Conservation (phyloP, 1,140 invertebrate genomes). For the Drosophila ironensis region DNA sequence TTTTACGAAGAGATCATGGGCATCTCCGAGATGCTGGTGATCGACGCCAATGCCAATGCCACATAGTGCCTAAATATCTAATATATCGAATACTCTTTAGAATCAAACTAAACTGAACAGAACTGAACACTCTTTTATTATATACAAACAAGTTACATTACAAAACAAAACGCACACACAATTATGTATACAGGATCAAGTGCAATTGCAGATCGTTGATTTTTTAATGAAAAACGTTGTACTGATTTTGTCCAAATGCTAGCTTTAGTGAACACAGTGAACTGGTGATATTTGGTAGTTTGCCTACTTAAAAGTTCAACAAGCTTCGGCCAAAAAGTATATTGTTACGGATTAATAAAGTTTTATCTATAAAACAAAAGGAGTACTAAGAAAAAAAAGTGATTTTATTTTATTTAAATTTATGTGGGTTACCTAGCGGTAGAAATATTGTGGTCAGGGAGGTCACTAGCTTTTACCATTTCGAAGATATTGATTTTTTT, state of each 20-base stretch:
- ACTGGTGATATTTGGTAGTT: constrained; percentile 72
- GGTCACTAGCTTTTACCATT: no score
- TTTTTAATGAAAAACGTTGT: constrained; percentile 46
- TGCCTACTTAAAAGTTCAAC: constrained; percentile 39
- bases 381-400: background rate
- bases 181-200: constrained; percentile 5
- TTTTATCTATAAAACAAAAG: constrained; percentile 13
- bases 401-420: background rate
- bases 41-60: constrained; percentile 51
- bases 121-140: constrained; percentile 54
- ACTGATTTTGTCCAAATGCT: constrained; percentile 74
- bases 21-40: constrained; percentile 76
- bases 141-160: constrained; percentile 11
- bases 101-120: constrained; percentile 35
- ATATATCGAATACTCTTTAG: constrained; percentile 16
- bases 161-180: constrained; percentile 1
- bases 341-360: constrained; percentile 35
- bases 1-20: constrained; percentile 79
- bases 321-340: constrained; percentile 45
- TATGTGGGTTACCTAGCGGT: no score
- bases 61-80: constrained; percentile 61
- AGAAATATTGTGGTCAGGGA: no score
- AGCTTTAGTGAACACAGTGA: constrained; percentile 68
- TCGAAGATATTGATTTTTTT: no score
- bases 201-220: constrained; percentile 18